Evolutionary conservation across 2,797 vertebrate genomes (phyloP).

Genomic region (Todus mexicanus): DNA sequence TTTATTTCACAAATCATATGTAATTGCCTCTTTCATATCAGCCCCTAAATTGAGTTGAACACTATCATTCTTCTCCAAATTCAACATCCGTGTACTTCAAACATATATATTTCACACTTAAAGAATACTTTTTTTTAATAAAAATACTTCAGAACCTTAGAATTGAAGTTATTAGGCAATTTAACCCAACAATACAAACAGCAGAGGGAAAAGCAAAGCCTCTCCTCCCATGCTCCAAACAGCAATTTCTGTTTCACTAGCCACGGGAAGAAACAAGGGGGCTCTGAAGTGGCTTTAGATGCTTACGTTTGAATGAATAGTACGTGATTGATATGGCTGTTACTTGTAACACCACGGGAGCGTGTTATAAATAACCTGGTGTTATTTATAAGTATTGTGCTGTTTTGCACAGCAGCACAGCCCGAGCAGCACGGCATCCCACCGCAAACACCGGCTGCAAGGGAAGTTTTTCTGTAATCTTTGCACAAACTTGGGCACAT

Average conservation of each 20-base stretch:
- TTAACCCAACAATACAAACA: not conserved
- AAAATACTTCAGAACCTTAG: not conserved
- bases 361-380: not conserved
- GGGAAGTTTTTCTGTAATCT: not conserved
- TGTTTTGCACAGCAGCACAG: not conserved
- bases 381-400: not conserved
- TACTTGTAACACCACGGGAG: not conserved
- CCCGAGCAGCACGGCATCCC: not conserved
- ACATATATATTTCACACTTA: not conserved
- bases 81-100: not conserved
- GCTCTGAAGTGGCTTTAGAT: not conserved
- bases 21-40: constrained; percentile 33
- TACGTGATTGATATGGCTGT: not conserved
- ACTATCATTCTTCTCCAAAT: not conserved
- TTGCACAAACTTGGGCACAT: not conserved
- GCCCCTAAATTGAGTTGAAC: not conserved
- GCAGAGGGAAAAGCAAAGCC: not conserved
- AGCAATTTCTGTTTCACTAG: not conserved
- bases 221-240: not conserved
- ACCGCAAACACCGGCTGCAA: fast-evolving
- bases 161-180: constrained; percentile 2
- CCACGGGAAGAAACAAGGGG: not conserved
- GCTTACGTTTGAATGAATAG: not conserved
- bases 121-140: not conserved
- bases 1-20: constrained; percentile 37